These are phyloP conservation scores for Eulemur albifrons DNA, from an alignment of 2,797 vertebrate species.

Conservation along the genomic window DNA sequence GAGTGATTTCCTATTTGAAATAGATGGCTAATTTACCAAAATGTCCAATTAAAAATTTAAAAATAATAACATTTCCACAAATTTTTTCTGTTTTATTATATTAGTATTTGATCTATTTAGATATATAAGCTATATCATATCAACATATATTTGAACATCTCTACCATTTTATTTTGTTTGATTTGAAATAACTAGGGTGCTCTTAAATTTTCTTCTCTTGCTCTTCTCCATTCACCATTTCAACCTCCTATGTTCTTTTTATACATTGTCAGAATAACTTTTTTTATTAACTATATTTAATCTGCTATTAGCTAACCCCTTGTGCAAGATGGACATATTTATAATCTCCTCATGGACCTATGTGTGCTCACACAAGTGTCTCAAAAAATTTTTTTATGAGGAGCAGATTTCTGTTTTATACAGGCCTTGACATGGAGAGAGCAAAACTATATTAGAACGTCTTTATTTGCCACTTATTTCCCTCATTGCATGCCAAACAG, in stretches of 20 bases:
- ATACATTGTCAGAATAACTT: conserved; percentile 44
- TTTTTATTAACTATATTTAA: conserved; percentile 72
- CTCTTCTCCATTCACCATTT: not conserved
- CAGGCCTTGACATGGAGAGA: conserved; percentile 25
- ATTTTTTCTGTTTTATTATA: not conserved
- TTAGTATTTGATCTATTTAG: not conserved
- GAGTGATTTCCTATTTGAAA: not conserved
- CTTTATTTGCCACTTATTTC: conserved; percentile 67
- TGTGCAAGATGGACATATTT: conserved; percentile 70
- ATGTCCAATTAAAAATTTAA: not conserved
- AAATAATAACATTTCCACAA: not conserved
- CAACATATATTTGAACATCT: not conserved
- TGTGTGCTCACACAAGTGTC: not conserved
- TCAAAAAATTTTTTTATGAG: conserved; percentile 55
- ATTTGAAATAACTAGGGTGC: not conserved
- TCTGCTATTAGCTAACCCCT: conserved; percentile 75
- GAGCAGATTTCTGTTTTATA: conserved; percentile 55
- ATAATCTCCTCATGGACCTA: conserved; percentile 60
- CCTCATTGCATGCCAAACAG: conserved; percentile 47
- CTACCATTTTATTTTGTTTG: not conserved
- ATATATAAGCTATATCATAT: not conserved
- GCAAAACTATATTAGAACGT: conserved; percentile 25
- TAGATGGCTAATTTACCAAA: not conserved
- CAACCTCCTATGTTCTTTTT: not conserved
- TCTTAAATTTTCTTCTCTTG: conserved; percentile 4